Evolutionary conservation across 2,888 invertebrate species (phyloP).

Genomic region (Aspidiotus destructor): DNA sequence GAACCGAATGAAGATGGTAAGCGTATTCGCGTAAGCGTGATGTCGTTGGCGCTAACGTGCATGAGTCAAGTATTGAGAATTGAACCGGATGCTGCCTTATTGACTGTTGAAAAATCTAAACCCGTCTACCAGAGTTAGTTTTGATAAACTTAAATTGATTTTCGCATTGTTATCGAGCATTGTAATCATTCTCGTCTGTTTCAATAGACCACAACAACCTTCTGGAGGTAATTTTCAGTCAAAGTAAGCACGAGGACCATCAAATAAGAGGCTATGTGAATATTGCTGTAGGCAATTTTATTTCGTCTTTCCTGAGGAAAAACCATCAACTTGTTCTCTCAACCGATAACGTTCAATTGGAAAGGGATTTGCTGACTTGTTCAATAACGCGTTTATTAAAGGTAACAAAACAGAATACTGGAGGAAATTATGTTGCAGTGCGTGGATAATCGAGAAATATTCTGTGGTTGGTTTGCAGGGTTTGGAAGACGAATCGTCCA

Average conservation of each 20-base stretch:
- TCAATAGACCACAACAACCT: slow-evolving; percentile 10
- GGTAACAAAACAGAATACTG: slow-evolving; percentile 18
- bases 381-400: slow-evolving; percentile 28
- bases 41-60: slow-evolving; percentile 74
- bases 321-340: slow-evolving; percentile 14
- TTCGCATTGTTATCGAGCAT: neutral
- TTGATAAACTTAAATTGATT: neutral
- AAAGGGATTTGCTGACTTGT: slow-evolving; percentile 13
- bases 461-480: slow-evolving; percentile 46
- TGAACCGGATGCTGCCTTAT: slow-evolving; percentile 61
- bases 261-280: slow-evolving; percentile 67
- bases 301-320: slow-evolving; percentile 49
- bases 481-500: slow-evolving; percentile 62
- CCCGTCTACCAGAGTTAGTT: slow-evolving; percentile 20
- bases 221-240: slow-evolving; percentile 48
- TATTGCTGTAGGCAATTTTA: slow-evolving; percentile 56
- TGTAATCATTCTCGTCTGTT: slow-evolving; percentile 2
- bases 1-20: slow-evolving; percentile 52
- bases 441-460: neutral
- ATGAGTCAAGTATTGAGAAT: slow-evolving; percentile 63
- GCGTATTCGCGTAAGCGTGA: slow-evolving; percentile 80
- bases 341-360: neutral
- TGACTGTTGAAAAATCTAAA: slow-evolving; percentile 41
- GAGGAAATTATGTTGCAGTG: neutral
- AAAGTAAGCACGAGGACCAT: slow-evolving; percentile 65